These are phyloP conservation scores for Pogonognathellus flavescens DNA, from an alignment of 1,140 invertebrate genomes.

Conservation along the genomic window DNA sequence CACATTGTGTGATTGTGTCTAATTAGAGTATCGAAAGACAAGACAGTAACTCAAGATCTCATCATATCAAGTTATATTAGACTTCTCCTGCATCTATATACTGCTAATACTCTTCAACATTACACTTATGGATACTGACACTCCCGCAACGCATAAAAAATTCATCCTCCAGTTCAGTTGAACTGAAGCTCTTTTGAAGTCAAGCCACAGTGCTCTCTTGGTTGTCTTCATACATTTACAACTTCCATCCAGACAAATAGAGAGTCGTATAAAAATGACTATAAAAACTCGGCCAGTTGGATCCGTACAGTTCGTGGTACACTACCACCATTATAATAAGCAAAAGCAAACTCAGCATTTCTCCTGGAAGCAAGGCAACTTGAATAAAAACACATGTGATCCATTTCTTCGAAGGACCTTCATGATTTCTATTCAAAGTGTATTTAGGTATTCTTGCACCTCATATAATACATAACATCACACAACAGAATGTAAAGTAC, in stretches of 20 bases:
- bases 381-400: too few relatives aligned
- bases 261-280: constrained; percentile 17
- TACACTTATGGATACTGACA: constrained; percentile 22
- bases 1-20: constrained; percentile 30
- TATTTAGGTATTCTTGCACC: too few relatives aligned
- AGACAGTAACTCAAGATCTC: background rate
- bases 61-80: constrained; percentile 20
- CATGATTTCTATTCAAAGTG: too few relatives aligned
- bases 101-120: constrained; percentile 15
- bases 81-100: too few relatives aligned
- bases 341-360: too few relatives aligned
- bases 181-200: constrained; percentile 12
- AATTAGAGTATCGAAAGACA: constrained; percentile 39
- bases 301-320: background rate
- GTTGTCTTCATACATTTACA: background rate
- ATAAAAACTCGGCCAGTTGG: constrained; percentile 5
- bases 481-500: too few relatives aligned
- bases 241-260: background rate
- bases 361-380: too few relatives aligned
- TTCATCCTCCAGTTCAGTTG: constrained; percentile 27
- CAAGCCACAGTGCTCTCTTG: background rate
- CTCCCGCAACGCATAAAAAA: constrained; percentile 28
- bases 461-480: too few relatives aligned
- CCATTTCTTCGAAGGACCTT: too few relatives aligned
- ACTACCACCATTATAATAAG: background rate